Base-by-base conservation (phyloP, 1,140 invertebrate genomes). In the Antheraea pernyi region DNA sequence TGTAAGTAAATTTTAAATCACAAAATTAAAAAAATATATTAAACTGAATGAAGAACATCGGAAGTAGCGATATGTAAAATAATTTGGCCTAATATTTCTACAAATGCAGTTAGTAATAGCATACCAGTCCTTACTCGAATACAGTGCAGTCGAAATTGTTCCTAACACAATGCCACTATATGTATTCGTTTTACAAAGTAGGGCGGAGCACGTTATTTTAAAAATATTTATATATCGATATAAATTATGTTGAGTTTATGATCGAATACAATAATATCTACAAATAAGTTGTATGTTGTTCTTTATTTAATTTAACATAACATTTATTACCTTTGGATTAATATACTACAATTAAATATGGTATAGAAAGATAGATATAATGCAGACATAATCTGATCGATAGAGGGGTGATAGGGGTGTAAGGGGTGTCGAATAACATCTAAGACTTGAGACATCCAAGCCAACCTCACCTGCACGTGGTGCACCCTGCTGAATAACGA, bases 101-200 rank as follows among this genome's bases (percentile, higher is more conserved):
- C 16, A 53, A 53, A 53, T 53, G 46, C 46, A 53, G 11, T 53
- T 11, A 53, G 46, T 6, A 53, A 16, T 53, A 16, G 30, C 42
- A 59, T 60, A 48, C 63, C 42, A 60, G 30, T 46, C 19, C 16
- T 42, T 48, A 36, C 16, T 65, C 59, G 36, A 62, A 18, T 58
- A 61, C 18, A 64, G 53, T 39, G 70, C 37, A 67, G 62, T 65
- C 67, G 67, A 68, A 65, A 68, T 72, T 72, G 62, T 63, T 65
- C 30, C 66, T 67, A 71, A 59, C 67, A 68, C 58, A 42, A 48
- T 59, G 39, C 53, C 19, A 53, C 61, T 22, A 63, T 65, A 65
- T 9, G 18, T 48, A 46, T 48, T 46, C 39, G 42, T 42, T n/a
- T 19, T 65, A 22, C 61, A 8, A 16, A 37, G 11, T 37, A 63